Percentiles rank a stretch among this genome's conserved stretches.
Evolutionary conservation across 2,888 invertebrate species (phyloP).

Genomic region (Mythimna ferrago): DNA sequence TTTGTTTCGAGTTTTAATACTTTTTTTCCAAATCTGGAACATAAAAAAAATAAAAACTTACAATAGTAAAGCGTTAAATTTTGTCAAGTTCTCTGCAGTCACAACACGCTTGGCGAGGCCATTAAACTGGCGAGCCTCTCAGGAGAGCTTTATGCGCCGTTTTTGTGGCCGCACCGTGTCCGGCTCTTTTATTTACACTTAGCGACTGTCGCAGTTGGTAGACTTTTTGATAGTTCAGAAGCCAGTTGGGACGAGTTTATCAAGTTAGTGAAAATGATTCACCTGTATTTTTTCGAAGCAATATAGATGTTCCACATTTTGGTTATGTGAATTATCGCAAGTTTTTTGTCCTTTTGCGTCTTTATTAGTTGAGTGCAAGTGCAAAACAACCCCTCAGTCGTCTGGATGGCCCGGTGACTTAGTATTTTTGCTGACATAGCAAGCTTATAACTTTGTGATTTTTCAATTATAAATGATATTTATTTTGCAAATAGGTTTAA

Average conservation of each 20-base stretch:
- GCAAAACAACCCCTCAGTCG: too few species aligned
- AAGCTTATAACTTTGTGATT: too few species aligned
- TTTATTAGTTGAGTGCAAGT: background rate
- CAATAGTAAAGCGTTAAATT: conserved; percentile 14
- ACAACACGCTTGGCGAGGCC: conserved; percentile 40
- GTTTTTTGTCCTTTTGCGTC: background rate
- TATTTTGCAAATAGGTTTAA: too few species aligned
- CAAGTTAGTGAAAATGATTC: background rate
- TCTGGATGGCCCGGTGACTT: too few species aligned
- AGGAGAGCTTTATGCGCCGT: conserved; percentile 76
- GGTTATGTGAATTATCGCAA: background rate
- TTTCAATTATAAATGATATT: too few species aligned
- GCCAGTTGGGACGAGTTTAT: background rate
- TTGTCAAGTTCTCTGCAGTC: conserved; percentile 34
- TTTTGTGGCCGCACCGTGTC: conserved; percentile 76
- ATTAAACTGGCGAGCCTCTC: conserved; percentile 67
- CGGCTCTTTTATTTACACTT: conserved; percentile 78
- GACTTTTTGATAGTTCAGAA: conserved; percentile 5
- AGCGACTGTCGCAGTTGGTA: conserved; percentile 73
- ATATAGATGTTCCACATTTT: background rate
- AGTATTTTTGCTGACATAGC: too few species aligned
- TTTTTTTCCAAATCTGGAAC: background rate
- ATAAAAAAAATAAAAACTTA: background rate
- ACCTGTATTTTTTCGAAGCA: background rate
- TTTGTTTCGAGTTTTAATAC: background rate